These are phyloP conservation scores for Pristis pectinata DNA, from an alignment of 2,797 vertebrate species.

Conservation along the genomic window DNA sequence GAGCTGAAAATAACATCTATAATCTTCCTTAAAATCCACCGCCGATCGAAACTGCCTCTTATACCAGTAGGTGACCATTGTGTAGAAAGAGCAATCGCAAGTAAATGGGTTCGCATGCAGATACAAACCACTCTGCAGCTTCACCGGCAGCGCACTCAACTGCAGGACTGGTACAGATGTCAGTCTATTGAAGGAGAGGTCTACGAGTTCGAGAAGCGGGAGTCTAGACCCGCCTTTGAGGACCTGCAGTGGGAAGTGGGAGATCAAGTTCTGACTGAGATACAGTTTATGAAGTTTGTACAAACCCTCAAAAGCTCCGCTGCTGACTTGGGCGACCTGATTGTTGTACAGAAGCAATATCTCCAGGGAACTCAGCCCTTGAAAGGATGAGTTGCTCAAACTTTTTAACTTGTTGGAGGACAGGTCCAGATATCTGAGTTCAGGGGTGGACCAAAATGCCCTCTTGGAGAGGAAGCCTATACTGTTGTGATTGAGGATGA, in stretches of 20 bases:
- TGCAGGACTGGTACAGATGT: slow-evolving; percentile 63
- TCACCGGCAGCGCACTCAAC: slow-evolving; percentile 62
- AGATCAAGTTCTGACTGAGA: slow-evolving; percentile 71
- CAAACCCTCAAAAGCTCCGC: slow-evolving; percentile 65
- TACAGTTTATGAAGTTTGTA: slow-evolving; percentile 70
- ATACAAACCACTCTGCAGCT: slow-evolving; percentile 67
- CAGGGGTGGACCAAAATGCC: slow-evolving; percentile 64
- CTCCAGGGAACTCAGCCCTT: slow-evolving; percentile 65
- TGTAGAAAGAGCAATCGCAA: slow-evolving; percentile 71
- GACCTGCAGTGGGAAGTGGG: slow-evolving; percentile 66
- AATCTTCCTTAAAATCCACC: slow-evolving; percentile 69
- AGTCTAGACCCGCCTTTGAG: slow-evolving; percentile 63
- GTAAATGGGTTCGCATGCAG: slow-evolving; percentile 79
- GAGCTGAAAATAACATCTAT: slow-evolving; percentile 58
- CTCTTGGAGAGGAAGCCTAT: slow-evolving; percentile 62
- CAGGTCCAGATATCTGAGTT: slow-evolving; percentile 74
- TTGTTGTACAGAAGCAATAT: slow-evolving; percentile 80
- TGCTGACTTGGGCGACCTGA: slow-evolving; percentile 60
- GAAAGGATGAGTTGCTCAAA: slow-evolving; percentile 64
- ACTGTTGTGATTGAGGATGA: slow-evolving; percentile 71
- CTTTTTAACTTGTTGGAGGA: slow-evolving; percentile 73
- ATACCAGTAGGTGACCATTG: slow-evolving; percentile 75
- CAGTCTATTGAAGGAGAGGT: slow-evolving; percentile 75
- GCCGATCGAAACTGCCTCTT: slow-evolving; percentile 70
- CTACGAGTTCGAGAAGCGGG: slow-evolving; percentile 67